phyloP scores from a whole-genome alignment of 1,140 invertebrate species.

The Orchesella cincta region DNA sequence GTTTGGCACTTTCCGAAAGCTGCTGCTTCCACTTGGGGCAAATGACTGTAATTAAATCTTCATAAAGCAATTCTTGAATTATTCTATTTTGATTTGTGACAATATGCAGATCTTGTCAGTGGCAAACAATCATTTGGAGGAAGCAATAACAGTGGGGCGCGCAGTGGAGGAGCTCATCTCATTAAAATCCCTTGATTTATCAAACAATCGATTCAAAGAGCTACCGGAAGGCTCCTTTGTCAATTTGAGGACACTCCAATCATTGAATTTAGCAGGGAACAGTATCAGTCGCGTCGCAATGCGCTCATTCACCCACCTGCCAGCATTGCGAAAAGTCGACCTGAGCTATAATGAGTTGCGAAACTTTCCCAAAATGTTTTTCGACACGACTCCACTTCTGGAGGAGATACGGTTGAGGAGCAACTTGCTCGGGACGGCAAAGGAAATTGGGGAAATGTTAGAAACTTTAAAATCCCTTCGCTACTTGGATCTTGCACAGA shows the following conservation, averaged over 20 bases:
- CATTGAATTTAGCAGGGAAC: conserved; percentile 71
- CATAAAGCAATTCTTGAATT: no score
- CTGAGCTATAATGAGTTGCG: conserved; percentile 76
- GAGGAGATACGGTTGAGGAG: conserved; percentile 62
- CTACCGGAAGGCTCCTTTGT: conserved; percentile 77
- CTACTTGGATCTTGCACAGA: conserved; percentile 74
- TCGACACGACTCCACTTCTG: conserved; percentile 63
- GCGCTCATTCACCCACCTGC: conserved; percentile 76
- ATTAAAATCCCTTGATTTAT: conserved; percentile 68
- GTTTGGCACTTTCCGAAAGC: no score
- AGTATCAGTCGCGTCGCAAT: conserved; percentile 72
- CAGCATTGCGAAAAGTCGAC: conserved; percentile 70
- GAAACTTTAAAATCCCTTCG: conserved; percentile 74
- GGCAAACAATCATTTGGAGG: conserved; percentile 42
- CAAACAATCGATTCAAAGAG: conserved; percentile 68
- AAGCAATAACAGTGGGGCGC: conserved; percentile 63
- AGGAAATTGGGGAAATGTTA: conserved; percentile 61
- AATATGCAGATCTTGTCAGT: conserved; percentile 42
- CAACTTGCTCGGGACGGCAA: conserved; percentile 62
- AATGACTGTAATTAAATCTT: no score
- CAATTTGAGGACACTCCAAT: conserved; percentile 70
- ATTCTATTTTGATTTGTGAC: conserved; percentile 13
- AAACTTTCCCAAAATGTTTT: conserved; percentile 74
- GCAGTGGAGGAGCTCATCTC: conserved; percentile 72
- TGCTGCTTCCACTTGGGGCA: no score